phyloP scores from a whole-genome alignment of 2,797 vertebrate species.

The Ptychobarbus kaznakovi region DNA sequence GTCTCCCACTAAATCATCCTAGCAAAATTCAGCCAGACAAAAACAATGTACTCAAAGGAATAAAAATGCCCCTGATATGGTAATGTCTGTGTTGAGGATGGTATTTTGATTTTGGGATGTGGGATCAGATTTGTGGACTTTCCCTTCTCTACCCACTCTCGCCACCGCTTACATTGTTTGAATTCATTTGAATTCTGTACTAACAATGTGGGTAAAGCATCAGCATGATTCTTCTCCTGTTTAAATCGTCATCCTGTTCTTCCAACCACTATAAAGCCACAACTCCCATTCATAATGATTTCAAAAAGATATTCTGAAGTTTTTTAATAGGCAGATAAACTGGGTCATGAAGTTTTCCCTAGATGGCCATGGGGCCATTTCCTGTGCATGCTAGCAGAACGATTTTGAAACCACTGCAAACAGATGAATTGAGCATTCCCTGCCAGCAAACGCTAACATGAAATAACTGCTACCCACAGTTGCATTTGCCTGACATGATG shows the following conservation, averaged over 20 bases:
- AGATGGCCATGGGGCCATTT: conserved; percentile 29
- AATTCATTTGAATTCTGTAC: neutral
- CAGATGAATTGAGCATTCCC: conserved; percentile 16
- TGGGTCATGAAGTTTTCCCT: conserved; percentile 16
- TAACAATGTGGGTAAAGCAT: conserved; percentile 24
- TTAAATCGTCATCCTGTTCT: conserved; percentile 28
- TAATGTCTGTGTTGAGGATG: conserved; percentile 35
- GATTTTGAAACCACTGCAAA: conserved; percentile 41
- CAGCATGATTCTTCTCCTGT: conserved; percentile 5
- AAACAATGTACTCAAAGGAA: conserved; percentile 45
- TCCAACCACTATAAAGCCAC: conserved; percentile 7
- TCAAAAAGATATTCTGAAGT: conserved; percentile 27
- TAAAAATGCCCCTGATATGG: conserved; percentile 28
- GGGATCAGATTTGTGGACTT: conserved; percentile 49
- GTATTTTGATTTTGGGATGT: conserved; percentile 46
- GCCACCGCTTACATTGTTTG: conserved; percentile 6
- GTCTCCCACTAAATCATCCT: neutral
- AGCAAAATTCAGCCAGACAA: conserved; percentile 18
- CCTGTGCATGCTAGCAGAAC: conserved; percentile 30
- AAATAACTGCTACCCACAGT: conserved; percentile 24
- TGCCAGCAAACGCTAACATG: conserved; percentile 18
- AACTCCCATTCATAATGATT: conserved; percentile 19
- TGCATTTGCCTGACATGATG: neutral
- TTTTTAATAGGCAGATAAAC: conserved; percentile 41
- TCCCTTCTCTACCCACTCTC: conserved; percentile 16